These are phyloP conservation scores for Poecilia wingei DNA, from an alignment of 2,797 vertebrate genomes.

Conservation along the genomic window DNA sequence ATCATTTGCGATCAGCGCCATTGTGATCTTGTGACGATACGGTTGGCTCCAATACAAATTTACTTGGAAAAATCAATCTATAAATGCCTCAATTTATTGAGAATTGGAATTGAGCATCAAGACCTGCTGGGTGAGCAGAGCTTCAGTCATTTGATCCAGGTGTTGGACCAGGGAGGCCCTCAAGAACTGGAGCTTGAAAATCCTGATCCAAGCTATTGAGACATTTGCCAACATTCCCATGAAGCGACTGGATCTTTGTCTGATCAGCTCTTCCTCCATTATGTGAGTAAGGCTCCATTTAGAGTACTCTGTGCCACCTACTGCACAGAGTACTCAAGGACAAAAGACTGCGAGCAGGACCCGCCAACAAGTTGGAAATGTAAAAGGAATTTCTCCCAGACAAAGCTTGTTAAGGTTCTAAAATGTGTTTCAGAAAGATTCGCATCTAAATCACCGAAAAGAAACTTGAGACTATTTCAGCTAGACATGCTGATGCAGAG, in stretches of 20 bases:
- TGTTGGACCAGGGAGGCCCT: too few species aligned
- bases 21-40: too few species aligned
- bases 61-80: too few species aligned
- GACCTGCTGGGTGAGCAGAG: too few species aligned
- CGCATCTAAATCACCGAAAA: not conserved
- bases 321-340: not conserved
- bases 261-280: constrained; percentile 1
- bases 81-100: too few species aligned
- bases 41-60: too few species aligned
- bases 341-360: constrained; percentile 42
- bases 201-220: not conserved
- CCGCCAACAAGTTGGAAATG: constrained; percentile 21
- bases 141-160: too few species aligned
- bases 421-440: constrained; percentile 1
- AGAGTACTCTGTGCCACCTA: constrained; percentile 14
- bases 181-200: not conserved
- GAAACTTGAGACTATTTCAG: constrained; percentile 35
- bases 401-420: not conserved
- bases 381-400: constrained; percentile 32
- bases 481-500: constrained; percentile 20
- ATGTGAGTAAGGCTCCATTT: not conserved
- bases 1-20: not conserved
- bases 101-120: too few species aligned
- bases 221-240: not conserved
- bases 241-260: not conserved